Percentiles rank a stretch among this genome's conserved stretches.
Conservation (phyloP, 2,888 invertebrate species). For the Carpatolechia fugitivella region DNA sequence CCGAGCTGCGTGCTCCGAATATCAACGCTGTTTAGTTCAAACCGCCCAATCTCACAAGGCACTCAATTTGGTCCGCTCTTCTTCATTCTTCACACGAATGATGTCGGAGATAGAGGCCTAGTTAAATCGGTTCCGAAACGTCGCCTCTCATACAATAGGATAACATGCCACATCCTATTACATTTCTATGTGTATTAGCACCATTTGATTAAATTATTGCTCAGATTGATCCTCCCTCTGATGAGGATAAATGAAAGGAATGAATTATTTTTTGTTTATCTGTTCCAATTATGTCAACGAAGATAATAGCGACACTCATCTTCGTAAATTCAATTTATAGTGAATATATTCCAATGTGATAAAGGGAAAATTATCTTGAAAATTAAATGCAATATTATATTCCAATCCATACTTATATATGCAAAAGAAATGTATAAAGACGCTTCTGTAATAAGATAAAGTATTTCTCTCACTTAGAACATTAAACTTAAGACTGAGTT, state of each 20-base stretch:
- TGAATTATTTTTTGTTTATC: neutral
- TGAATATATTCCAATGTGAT: too few relatives aligned
- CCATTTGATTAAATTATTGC: slow-evolving; percentile 19
- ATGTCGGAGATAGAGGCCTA: slow-evolving; percentile 23
- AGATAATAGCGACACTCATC: too few relatives aligned
- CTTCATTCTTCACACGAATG: neutral
- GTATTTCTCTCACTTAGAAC: neutral
- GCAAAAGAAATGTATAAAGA: too few relatives aligned
- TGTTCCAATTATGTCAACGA: too few relatives aligned
- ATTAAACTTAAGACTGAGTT: slow-evolving; percentile 10
- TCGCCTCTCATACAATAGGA: slow-evolving; percentile 37
- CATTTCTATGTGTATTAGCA: slow-evolving; percentile 23
- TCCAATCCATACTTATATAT: too few relatives aligned
- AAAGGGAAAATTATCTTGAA: too few relatives aligned
- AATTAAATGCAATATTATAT: too few relatives aligned
- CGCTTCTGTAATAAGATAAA: neutral
- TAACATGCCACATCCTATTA: slow-evolving; percentile 36
- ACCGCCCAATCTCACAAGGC: slow-evolving; percentile 34
- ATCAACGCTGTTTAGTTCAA: slow-evolving; percentile 35
- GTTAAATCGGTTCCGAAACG: slow-evolving; percentile 33
- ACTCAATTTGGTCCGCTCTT: neutral
- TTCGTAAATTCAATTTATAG: too few relatives aligned
- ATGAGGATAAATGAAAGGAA: neutral
- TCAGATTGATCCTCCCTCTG: neutral
- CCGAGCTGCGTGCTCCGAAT: slow-evolving; percentile 48